Conservation (phyloP, 1,140 invertebrate genomes). For the Drosophila lini region DNA sequence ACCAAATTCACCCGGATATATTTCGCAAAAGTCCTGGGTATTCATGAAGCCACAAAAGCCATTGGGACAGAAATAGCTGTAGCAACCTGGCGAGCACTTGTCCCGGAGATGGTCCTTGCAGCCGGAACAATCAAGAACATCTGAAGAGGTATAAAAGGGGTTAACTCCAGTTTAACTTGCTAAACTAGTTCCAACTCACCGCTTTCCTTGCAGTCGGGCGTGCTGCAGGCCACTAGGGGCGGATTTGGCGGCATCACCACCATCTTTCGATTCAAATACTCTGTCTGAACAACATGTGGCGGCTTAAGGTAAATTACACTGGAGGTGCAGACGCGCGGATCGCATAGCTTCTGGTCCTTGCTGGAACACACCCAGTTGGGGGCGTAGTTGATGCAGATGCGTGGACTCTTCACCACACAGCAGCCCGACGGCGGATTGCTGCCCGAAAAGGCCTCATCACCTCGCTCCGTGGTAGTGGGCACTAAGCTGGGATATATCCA, state of each 20-base stretch:
- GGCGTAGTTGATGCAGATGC: slow-evolving; percentile 62
- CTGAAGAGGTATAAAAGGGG: slow-evolving; percentile 11
- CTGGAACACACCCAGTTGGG: slow-evolving; percentile 66
- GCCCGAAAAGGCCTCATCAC: slow-evolving; percentile 14
- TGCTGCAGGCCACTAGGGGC: slow-evolving; percentile 47
- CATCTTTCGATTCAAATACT: slow-evolving; percentile 18
- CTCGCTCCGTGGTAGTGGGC: slow-evolving; percentile 16
- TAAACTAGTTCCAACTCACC: slow-evolving; percentile 38
- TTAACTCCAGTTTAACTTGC: background rate
- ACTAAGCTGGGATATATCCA: slow-evolving; percentile 26
- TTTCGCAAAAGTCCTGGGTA: slow-evolving; percentile 53
- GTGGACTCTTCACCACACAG: slow-evolving; percentile 56
- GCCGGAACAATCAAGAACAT: slow-evolving; percentile 67
- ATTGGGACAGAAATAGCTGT: slow-evolving; percentile 62
- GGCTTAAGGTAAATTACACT: slow-evolving; percentile 63
- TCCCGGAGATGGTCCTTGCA: slow-evolving; percentile 51
- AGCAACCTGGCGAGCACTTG: slow-evolving; percentile 59
- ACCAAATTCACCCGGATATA: slow-evolving; percentile 63
- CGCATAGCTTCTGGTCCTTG: slow-evolving; percentile 46
- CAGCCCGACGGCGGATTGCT: slow-evolving; percentile 27
- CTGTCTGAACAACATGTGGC: slow-evolving; percentile 34
- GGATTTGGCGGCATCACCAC: slow-evolving; percentile 75
- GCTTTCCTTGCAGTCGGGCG: slow-evolving; percentile 51
- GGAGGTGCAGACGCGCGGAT: slow-evolving; percentile 46
- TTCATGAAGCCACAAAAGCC: slow-evolving; percentile 51